Percentiles rank a stretch among this genome's conserved stretches.
phyloP scores from a whole-genome alignment of 2,113 vertebrate genomes.

The Gambusia holbrooki region DNA sequence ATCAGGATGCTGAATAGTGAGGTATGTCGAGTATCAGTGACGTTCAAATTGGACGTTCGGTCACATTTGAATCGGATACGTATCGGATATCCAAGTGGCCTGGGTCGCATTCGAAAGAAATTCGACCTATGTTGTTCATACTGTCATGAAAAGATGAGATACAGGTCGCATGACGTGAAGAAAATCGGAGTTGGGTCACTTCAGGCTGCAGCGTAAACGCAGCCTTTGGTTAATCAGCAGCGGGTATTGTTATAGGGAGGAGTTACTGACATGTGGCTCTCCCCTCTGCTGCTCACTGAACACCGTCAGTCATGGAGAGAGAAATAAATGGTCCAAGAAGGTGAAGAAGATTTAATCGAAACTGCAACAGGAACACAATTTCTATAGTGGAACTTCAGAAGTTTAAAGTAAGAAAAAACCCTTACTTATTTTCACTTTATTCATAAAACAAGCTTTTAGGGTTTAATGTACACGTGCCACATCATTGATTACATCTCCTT shows the following conservation, averaged over 20 bases:
- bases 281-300: constrained; percentile 1
- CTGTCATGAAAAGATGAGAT: too few species aligned
- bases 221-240: constrained; percentile 27
- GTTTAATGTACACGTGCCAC: not conserved
- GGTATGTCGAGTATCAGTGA: too few species aligned
- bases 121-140: too few species aligned
- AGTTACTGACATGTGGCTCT: constrained; percentile 19
- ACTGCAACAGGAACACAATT: not conserved
- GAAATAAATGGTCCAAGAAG: constrained; percentile 9
- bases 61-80: too few species aligned
- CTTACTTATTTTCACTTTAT: not conserved
- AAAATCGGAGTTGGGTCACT: too few species aligned
- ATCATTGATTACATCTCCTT: not conserved
- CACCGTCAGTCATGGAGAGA: constrained; percentile 4
- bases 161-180: too few species aligned
- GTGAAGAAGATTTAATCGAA: constrained; percentile 25
- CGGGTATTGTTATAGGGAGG: constrained; percentile 39
- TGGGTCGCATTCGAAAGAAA: too few species aligned
- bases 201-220: too few species aligned
- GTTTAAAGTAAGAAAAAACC: constrained; percentile 34
- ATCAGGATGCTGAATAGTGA: too few species aligned
- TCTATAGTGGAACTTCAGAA: not conserved
- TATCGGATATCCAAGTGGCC: too few species aligned
- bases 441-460: not conserved
- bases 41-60: too few species aligned